Evolutionary conservation across 2,113 vertebrate genomes (phyloP), one percentile per base, ranked within the genome.

Genomic region (Cyrtonyx montezumae): DNA sequence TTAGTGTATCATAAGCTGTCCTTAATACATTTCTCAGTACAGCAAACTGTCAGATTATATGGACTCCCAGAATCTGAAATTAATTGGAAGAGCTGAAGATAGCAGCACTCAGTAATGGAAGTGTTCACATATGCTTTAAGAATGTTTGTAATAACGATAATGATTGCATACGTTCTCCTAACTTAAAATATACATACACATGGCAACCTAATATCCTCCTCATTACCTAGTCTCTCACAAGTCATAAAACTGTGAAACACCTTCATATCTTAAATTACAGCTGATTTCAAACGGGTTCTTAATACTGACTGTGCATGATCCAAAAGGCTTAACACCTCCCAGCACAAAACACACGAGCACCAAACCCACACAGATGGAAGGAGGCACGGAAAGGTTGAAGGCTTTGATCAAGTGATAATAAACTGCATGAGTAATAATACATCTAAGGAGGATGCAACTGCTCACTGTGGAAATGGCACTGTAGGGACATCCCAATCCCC

Each of bases 21-120:
- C 79, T 56, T 78, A 81, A 83, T 74, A 71, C 30, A 76, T 87
- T 68, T 59, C 80, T 77, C 76, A 42, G 11, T 18, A 32, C 75
- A 83, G 79, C 70, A 84, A 95, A 78, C 65, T 46, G 63, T 28
- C 87, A 84, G 93, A 94, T 96, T 88, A 84, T 73, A 78, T 4
- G 59, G 76, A 9, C 68, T 89, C 34, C 43, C 5, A 6, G 58
- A 66, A 95, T 92, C 84, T 76, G 73, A 87, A 92, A 95, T 91
- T 58, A 62, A 91, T 87, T 96, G 82, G 58, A 89, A 62, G 30
- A 43, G 63, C 82, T 90, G 86, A 95, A 92, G 65, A 80, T 66
- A 93, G 75, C 26, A 90, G 75, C 28, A 2, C 67, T 26, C 15
- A 71, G 55, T 75, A 83, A 92, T 92, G 87, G 88, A 86, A 96